phyloP scores from a whole-genome alignment of 2,797 vertebrate species.

The Sebastes miniatus region DNA sequence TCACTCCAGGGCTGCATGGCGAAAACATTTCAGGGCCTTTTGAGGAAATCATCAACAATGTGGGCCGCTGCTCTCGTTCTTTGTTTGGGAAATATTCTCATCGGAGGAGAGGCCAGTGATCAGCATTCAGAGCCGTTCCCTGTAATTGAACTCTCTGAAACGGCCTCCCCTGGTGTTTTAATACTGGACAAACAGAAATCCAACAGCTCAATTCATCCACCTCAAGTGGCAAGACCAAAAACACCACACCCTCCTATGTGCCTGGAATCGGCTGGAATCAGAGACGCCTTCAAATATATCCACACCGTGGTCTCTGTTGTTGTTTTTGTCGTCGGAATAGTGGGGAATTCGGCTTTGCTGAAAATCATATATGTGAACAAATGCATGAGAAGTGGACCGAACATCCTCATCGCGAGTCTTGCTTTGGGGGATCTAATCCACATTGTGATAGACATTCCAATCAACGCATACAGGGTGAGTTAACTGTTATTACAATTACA shows the following conservation, averaged over 20 bases:
- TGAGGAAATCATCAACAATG: slow-evolving; percentile 66
- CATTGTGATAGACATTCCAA: slow-evolving; percentile 91
- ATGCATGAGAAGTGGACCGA: slow-evolving; percentile 92
- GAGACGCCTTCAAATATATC: slow-evolving; percentile 89
- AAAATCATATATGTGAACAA: slow-evolving; percentile 93
- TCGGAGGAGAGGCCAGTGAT: slow-evolving; percentile 42
- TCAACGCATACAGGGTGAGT: slow-evolving; percentile 92
- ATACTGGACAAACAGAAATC: slow-evolving; percentile 51
- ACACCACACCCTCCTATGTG: slow-evolving; percentile 80
- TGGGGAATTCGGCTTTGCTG: slow-evolving; percentile 89
- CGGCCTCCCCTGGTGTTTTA: slow-evolving; percentile 46
- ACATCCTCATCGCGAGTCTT: slow-evolving; percentile 91
- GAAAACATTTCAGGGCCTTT: slow-evolving; percentile 40
- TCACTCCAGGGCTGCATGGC: slow-evolving; percentile 16
- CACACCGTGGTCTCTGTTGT: slow-evolving; percentile 87
- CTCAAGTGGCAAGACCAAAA: slow-evolving; percentile 44
- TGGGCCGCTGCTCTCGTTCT: slow-evolving; percentile 62
- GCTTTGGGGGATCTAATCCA: slow-evolving; percentile 92
- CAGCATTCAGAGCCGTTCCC: slow-evolving; percentile 50
- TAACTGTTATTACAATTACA: slow-evolving; percentile 18
- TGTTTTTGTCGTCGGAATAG: slow-evolving; percentile 89
- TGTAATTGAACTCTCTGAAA: slow-evolving; percentile 48
- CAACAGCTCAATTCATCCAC: slow-evolving; percentile 63
- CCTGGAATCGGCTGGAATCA: slow-evolving; percentile 78
- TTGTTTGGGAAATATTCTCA: slow-evolving; percentile 68